phyloP scores from a whole-genome alignment of 1,140 invertebrate genomes.

The Leptopilina boulardi region DNA sequence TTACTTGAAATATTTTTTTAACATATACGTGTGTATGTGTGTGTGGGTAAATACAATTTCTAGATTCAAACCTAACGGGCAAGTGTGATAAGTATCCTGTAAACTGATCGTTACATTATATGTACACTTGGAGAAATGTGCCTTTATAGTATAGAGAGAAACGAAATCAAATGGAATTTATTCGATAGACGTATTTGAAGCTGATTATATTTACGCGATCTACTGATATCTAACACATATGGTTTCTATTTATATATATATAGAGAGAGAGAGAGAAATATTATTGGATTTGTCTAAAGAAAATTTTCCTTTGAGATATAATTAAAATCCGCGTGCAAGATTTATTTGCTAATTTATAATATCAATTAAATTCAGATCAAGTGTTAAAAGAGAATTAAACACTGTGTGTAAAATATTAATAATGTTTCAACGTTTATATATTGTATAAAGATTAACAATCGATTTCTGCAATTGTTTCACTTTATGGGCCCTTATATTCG shows the following conservation, averaged over 20 bases:
- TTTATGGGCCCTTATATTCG: no score
- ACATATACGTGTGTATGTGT: no score
- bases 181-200: background rate
- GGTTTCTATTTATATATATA: background rate
- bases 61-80: background rate
- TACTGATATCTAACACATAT: background rate
- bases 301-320: constrained; percentile 3
- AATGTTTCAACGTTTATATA: background rate
- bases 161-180: constrained; percentile 3
- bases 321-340: background rate
- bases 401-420: background rate
- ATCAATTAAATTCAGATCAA: background rate
- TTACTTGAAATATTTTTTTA: background rate
- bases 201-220: constrained; percentile 17
- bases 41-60: background rate
- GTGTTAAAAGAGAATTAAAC: background rate
- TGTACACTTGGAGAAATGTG: background rate
- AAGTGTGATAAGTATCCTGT: constrained; percentile 18
- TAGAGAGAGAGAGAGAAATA: no score
- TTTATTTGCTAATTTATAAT: constrained; percentile 11
- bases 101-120: constrained; percentile 6
- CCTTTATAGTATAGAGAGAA: background rate
- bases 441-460: background rate
- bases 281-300: constrained; percentile 3
- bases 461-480: no score